Conservation (phyloP, 2,113 vertebrate species). For the Clarias macrocephalus region DNA sequence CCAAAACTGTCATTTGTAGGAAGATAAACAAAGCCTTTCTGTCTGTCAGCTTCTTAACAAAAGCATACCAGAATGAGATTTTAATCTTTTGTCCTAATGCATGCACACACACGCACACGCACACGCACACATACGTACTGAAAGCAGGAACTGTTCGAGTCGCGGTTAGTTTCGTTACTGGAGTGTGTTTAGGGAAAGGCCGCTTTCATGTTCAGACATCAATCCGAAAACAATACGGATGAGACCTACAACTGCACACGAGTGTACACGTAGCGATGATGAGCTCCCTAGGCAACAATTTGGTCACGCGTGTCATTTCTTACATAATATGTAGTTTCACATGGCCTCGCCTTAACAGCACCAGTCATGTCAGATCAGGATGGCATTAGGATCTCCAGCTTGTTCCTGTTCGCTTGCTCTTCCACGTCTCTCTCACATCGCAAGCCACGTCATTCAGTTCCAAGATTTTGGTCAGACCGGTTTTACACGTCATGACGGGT, state of each 20-base stretch:
- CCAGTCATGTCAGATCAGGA: neutral
- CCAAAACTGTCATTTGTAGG: neutral
- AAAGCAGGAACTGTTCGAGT: neutral
- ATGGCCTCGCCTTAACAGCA: neutral
- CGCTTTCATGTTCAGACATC: too few relatives aligned
- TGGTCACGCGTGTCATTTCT: too few relatives aligned
- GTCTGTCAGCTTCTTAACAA: neutral
- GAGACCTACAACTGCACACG: neutral
- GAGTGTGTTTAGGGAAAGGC: neutral
- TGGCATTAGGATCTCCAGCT: neutral
- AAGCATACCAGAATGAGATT: neutral
- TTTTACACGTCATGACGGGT: too few relatives aligned
- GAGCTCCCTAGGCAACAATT: neutral
- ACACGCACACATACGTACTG: neutral
- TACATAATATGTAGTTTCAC: neutral
- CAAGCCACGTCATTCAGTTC: too few relatives aligned
- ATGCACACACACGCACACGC: too few relatives aligned
- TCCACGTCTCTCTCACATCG: neutral
- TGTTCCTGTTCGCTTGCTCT: too few relatives aligned
- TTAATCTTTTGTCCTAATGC: neutral
- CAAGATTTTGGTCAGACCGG: too few relatives aligned
- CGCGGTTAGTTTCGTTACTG: neutral
- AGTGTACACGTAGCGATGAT: neutral
- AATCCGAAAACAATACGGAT: too few relatives aligned
- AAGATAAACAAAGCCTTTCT: neutral